Conservation (phyloP, 2,113 vertebrate genomes). For the Carassius gibelio region DNA sequence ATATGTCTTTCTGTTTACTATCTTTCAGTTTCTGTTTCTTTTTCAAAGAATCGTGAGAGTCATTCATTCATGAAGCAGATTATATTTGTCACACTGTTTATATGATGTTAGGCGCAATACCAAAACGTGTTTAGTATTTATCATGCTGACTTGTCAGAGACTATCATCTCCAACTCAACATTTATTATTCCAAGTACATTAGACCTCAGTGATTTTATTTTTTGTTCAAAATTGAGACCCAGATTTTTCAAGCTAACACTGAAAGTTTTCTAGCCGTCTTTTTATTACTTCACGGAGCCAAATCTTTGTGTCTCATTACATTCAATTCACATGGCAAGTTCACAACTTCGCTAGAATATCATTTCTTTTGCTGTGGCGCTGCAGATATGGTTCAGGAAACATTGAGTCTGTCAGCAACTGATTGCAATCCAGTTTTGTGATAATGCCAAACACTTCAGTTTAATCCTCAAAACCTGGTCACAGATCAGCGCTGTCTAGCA, state of each 20-base stretch:
- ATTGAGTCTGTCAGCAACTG: neutral
- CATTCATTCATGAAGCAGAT: neutral
- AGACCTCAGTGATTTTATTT: too few relatives aligned
- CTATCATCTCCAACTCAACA: too few relatives aligned
- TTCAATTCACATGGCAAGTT: neutral
- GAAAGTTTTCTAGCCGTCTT: neutral
- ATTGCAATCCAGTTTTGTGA: slow-evolving; percentile 1
- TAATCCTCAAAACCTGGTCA: slow-evolving; percentile 20
- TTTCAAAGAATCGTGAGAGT: neutral
- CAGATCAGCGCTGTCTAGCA: slow-evolving; percentile 18
- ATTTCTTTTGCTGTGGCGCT: neutral
- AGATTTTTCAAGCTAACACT: neutral
- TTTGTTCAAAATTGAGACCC: neutral
- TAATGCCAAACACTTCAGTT: slow-evolving; percentile 20
- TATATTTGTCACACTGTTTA: neutral
- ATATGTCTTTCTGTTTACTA: too few relatives aligned
- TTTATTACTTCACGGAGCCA: neutral
- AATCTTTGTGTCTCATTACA: neutral
- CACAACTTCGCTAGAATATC: neutral
- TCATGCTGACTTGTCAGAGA: neutral
- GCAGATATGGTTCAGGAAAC: neutral
- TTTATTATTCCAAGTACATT: too few relatives aligned
- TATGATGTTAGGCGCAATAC: neutral
- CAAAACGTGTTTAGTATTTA: neutral
- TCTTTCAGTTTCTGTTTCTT: neutral